A percentile compares a stretch with the other conserved stretches of the same genome.
phyloP scores from a whole-genome alignment of 2,888 invertebrate species.

The Xestoiulus laeticollis region DNA sequence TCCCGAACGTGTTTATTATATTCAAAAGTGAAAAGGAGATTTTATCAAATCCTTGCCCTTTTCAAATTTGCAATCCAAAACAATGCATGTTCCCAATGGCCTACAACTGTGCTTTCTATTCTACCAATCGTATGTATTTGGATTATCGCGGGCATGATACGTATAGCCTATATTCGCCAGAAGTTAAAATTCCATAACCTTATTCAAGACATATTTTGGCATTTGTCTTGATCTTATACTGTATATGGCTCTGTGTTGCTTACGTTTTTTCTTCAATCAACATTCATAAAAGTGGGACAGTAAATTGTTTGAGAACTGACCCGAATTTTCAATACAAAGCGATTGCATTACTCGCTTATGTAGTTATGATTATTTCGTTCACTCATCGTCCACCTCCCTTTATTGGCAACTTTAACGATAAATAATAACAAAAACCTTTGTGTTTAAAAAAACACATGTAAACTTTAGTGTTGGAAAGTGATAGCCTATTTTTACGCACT shows the following conservation, averaged over 20 bases:
- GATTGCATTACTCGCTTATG: neutral
- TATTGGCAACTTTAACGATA: neutral
- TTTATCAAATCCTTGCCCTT: neutral
- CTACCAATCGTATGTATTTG: neutral
- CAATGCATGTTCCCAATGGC: neutral
- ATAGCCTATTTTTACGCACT: constrained; percentile 21
- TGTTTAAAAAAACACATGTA: neutral
- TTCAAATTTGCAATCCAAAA: neutral
- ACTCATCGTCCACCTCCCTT: neutral
- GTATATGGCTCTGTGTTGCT: neutral
- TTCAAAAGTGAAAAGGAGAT: neutral
- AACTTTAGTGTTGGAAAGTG: neutral
- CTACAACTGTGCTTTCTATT: neutral
- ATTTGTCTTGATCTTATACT: neutral
- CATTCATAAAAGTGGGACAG: neutral
- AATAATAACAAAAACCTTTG: constrained; percentile 3
- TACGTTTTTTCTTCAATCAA: neutral
- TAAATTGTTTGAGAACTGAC: constrained; percentile 24
- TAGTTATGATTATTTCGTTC: neutral
- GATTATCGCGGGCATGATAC: neutral
- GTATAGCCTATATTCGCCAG: neutral
- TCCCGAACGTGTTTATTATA: neutral
- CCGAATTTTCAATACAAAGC: neutral
- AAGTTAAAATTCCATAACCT: neutral
- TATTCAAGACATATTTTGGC: neutral